These are phyloP conservation scores for Lytechinus pictus DNA, from an alignment of 35 echinoderm and acorn worm genomes.

Conservation along the genomic window DNA sequence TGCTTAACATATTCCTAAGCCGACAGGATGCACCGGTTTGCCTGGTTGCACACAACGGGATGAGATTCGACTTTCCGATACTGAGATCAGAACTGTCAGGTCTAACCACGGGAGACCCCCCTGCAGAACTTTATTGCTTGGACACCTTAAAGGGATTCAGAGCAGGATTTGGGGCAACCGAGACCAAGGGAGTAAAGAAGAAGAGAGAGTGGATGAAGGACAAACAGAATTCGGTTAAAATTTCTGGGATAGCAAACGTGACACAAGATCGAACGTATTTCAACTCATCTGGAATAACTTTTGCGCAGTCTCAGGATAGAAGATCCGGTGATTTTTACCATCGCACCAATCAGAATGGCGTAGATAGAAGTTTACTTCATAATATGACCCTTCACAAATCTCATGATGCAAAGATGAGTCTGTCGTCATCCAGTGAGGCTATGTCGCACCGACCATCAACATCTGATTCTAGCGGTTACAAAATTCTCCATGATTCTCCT, in stretches of 20 bases:
- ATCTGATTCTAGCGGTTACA: neutral
- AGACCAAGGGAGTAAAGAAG: neutral
- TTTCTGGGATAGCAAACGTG: no score
- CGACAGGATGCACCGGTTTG: constrained; percentile 83
- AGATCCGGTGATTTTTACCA: neutral
- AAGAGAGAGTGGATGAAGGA: neutral
- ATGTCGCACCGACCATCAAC: neutral
- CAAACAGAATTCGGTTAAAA: no score
- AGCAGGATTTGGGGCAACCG: constrained; percentile 21
- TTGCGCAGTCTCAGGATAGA: neutral
- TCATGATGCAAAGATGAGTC: neutral
- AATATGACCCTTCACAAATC: no score
- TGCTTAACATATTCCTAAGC: constrained; percentile 62
- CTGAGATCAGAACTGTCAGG: constrained; percentile 68
- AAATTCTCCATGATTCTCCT: neutral
- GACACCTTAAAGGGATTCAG: constrained; percentile 56
- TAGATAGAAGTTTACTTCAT: neutral
- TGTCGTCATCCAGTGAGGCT: neutral
- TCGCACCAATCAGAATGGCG: no score
- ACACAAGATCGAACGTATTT: no score
- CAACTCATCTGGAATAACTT: neutral
- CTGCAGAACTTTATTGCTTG: constrained; percentile 48
- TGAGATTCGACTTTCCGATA: constrained; percentile 82
- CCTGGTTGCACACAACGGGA: constrained; percentile 86
- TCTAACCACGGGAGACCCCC: neutral